Evolutionary conservation across 1,140 invertebrate genomes (phyloP).

Genomic region (Chymomyza costata): DNA sequence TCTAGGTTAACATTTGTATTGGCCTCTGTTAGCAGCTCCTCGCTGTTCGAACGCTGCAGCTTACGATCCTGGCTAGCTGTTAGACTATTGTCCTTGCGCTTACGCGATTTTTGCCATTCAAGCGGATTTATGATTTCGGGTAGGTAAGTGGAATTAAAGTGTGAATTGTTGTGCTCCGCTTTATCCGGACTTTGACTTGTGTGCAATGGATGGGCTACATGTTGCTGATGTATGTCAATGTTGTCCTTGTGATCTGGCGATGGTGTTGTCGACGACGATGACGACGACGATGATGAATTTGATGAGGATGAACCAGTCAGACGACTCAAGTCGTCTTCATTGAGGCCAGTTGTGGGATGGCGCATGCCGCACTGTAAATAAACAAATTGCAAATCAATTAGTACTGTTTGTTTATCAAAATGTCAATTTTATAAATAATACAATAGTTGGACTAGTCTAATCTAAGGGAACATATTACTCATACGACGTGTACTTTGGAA

Average conservation of each 20-base stretch:
- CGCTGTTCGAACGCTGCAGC: constrained; percentile 85
- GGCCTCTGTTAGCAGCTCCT: constrained; percentile 76
- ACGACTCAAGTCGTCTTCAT: constrained; percentile 75
- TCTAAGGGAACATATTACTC: constrained; percentile 5
- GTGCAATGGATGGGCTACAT: constrained; percentile 23
- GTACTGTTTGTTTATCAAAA: constrained; percentile 3
- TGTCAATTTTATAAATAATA: not conserved
- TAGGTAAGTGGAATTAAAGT: constrained; percentile 74
- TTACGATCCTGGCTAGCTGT: constrained; percentile 83
- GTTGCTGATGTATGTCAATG: constrained; percentile 21
- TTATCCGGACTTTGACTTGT: constrained; percentile 33
- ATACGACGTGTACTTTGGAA: constrained; percentile 11
- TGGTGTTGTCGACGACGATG: constrained; percentile 37
- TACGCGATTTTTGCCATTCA: constrained; percentile 77
- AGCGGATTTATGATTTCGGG: constrained; percentile 70
- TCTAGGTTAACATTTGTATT: constrained; percentile 7
- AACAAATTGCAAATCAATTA: not conserved
- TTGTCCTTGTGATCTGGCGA: constrained; percentile 25
- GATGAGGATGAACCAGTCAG: constrained; percentile 74
- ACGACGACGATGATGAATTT: constrained; percentile 53
- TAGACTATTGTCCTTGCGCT: constrained; percentile 83
- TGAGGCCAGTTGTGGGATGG: constrained; percentile 74
- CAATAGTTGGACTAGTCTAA: not conserved
- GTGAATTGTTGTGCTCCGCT: constrained; percentile 38
- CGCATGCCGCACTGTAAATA: constrained; percentile 74